Percentiles rank a stretch among this genome's conserved stretches.
phyloP scores from a whole-genome alignment of 2,797 vertebrate species.

The Sebastes itinus region DNA sequence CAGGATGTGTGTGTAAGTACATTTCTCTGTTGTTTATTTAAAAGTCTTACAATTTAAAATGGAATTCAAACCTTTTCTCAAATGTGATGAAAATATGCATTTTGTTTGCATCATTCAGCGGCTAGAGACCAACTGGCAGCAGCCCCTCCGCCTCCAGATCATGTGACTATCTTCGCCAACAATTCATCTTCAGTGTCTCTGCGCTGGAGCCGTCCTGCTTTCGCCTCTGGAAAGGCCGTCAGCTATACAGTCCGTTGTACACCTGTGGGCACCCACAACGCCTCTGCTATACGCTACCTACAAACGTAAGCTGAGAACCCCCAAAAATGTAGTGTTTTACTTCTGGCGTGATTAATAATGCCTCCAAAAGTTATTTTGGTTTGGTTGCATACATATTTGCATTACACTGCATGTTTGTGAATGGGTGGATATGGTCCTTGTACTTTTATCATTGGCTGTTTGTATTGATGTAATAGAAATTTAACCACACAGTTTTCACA shows the following conservation, averaged over 20 bases:
- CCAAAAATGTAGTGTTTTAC: neutral
- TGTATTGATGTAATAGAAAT: neutral
- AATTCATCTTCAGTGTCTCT: slow-evolving; percentile 89
- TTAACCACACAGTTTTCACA: neutral
- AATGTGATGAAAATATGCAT: neutral
- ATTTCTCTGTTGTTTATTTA: neutral
- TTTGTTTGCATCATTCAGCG: slow-evolving; percentile 76
- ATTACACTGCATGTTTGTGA: neutral
- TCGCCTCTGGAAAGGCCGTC: slow-evolving; percentile 86
- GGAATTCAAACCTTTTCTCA: neutral
- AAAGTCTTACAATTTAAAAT: neutral
- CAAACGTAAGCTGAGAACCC: slow-evolving; percentile 87
- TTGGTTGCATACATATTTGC: neutral
- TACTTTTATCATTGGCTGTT: neutral
- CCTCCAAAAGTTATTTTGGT: neutral
- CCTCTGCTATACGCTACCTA: slow-evolving; percentile 90
- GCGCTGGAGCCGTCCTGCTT: slow-evolving; percentile 92
- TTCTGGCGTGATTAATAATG: neutral
- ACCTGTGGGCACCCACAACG: slow-evolving; percentile 91
- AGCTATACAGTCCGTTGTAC: slow-evolving; percentile 95
- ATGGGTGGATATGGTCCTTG: neutral
- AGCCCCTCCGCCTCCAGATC: slow-evolving; percentile 90
- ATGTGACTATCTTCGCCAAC: slow-evolving; percentile 87
- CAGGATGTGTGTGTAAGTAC: slow-evolving; percentile 94
- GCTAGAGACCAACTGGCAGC: slow-evolving; percentile 89